Evolutionary conservation across 2,797 vertebrate genomes (phyloP).

Genomic region (Leuciscus waleckii): DNA sequence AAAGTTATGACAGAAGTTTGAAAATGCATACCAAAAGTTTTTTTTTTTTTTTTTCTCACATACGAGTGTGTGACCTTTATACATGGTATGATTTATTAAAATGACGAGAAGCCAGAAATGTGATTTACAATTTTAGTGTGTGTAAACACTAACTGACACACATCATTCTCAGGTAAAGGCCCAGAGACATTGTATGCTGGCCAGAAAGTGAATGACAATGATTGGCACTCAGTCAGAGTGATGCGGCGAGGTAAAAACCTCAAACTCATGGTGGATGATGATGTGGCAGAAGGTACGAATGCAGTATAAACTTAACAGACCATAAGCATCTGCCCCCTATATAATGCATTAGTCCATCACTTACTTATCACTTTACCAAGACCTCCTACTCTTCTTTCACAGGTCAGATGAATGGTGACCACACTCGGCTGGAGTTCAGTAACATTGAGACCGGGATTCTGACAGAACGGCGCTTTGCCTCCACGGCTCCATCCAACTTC

Average conservation of each 20-base stretch:
- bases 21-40: background rate
- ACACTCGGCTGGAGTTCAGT: conserved; percentile 96
- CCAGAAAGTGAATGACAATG: conserved; percentile 97
- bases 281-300: conserved; percentile 36
- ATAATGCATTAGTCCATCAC: background rate
- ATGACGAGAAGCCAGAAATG: conserved; percentile 56
- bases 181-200: conserved; percentile 96
- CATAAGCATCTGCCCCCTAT: background rate
- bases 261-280: conserved; percentile 83
- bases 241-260: conserved; percentile 92
- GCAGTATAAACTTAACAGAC: background rate
- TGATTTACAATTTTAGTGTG: conserved; percentile 60
- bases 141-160: conserved; percentile 66
- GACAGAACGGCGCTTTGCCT: conserved; percentile 93
- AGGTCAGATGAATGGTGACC: conserved; percentile 97
- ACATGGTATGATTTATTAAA: background rate
- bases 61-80: background rate
- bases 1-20: background rate
- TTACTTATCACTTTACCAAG: background rate
- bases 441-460: conserved; percentile 96
- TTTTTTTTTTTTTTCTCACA: background rate
- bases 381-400: background rate
- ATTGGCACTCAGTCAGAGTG: conserved; percentile 96
- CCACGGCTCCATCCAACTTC: conserved; percentile 91
- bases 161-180: conserved; percentile 90